These are phyloP conservation scores for Herminia tarsipennalis DNA, from an alignment of 2,888 invertebrate genomes.

Conservation along the genomic window DNA sequence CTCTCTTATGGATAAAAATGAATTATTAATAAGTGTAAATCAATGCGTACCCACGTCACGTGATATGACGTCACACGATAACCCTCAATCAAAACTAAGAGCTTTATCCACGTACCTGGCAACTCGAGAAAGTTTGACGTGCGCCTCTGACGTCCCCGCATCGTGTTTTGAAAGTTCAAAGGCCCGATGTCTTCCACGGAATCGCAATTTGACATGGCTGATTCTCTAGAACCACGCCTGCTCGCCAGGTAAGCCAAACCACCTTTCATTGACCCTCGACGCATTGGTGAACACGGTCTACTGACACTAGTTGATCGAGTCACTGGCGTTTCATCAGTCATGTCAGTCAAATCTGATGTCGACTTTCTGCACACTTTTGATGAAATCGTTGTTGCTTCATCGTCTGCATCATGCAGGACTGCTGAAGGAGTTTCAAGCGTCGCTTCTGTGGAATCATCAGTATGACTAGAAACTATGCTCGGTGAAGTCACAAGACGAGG, in stretches of 20 bases:
- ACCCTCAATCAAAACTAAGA: conserved; percentile 16
- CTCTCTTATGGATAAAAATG: conserved; percentile 18
- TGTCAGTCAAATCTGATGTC: conserved; percentile 90
- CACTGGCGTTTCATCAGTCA: conserved; percentile 85
- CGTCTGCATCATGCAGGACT: conserved; percentile 72
- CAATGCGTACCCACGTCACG: conserved; percentile 32
- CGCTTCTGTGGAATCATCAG: conserved; percentile 76
- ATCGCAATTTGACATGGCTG: conserved; percentile 89
- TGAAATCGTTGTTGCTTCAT: conserved; percentile 76
- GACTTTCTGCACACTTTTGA: conserved; percentile 88
- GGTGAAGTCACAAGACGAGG: conserved; percentile 76
- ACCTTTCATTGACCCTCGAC: conserved; percentile 89
- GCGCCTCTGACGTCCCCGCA: conserved; percentile 91
- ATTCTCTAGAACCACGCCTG: conserved; percentile 92
- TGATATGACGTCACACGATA: conserved; percentile 8
- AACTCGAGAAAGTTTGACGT: conserved; percentile 95
- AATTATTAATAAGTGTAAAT: conserved; percentile 31
- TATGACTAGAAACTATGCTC: conserved; percentile 81
- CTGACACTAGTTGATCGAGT: conserved; percentile 87
- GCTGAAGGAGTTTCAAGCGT: conserved; percentile 76
- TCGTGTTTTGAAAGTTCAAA: conserved; percentile 91
- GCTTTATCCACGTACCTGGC: conserved; percentile 87
- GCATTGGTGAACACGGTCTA: conserved; percentile 87
- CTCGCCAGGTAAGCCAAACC: conserved; percentile 93
- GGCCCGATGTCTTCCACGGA: conserved; percentile 91